phyloP scores from a whole-genome alignment of 2,888 invertebrate genomes.

The Melangyna quadrimaculata region DNA sequence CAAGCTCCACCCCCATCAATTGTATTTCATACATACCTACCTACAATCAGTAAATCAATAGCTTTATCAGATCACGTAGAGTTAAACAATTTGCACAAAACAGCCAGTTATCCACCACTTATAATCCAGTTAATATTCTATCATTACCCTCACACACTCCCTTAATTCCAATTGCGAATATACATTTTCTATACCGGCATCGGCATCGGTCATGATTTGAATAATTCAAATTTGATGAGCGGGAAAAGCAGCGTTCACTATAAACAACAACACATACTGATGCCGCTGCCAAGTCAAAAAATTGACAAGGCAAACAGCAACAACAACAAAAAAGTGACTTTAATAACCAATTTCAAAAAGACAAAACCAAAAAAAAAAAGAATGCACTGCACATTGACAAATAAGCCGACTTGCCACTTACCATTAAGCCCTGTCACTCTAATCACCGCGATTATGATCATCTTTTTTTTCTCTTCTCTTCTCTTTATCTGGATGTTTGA shows the following conservation, averaged over 20 bases:
- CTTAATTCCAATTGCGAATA: constrained; percentile 59
- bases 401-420: constrained; percentile 51
- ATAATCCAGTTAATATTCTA: constrained; percentile 69
- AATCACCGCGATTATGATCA: constrained; percentile 66
- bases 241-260: constrained; percentile 55
- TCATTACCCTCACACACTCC: constrained; percentile 65
- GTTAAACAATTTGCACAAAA: constrained; percentile 19
- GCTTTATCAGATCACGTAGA: constrained; percentile 53
- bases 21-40: not conserved
- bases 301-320: constrained; percentile 21
- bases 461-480: no score
- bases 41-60: constrained; percentile 17
- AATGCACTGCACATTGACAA: constrained; percentile 51
- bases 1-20: constrained; percentile 59
- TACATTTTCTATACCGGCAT: constrained; percentile 9
- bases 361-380: not conserved
- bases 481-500: constrained; percentile 30
- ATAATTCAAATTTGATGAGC: constrained; percentile 64
- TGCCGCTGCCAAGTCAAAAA: not conserved
- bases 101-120: constrained; percentile 58
- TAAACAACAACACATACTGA: not conserved
- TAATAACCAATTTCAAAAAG: constrained; percentile 30
- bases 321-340: not conserved
- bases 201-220: constrained; percentile 63
- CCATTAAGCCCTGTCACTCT: constrained; percentile 50